A percentile compares a stretch with the other conserved stretches of the same genome.
Conservation (phyloP, 2,797 vertebrate genomes). For the Pseudochaenichthys georgianus region DNA sequence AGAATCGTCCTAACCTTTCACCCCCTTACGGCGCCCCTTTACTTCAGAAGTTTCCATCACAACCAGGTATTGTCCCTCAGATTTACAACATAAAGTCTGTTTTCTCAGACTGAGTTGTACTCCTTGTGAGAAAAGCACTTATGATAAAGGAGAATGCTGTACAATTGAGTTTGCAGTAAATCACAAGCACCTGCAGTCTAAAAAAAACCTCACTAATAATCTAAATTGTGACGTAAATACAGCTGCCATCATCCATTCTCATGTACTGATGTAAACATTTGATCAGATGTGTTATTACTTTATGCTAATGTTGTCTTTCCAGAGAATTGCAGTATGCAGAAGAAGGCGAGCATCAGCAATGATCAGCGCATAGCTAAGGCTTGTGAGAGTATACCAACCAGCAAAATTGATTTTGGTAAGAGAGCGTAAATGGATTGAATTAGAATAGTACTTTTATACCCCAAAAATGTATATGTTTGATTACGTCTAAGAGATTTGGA, state of each 20-base stretch:
- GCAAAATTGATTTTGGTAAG: conserved; percentile 77
- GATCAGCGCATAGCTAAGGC: conserved; percentile 47
- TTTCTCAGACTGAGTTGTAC: no score
- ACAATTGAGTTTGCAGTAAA: no score
- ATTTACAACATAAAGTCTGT: no score
- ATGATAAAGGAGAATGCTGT: no score
- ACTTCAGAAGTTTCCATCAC: no score
- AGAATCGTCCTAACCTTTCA: no score
- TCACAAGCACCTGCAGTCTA: no score
- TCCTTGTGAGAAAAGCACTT: no score
- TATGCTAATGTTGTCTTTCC: neutral
- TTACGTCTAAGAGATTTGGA: neutral
- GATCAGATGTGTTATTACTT: neutral
- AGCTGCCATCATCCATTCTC: neutral
- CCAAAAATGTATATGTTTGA: neutral
- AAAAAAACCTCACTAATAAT: neutral
- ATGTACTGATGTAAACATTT: neutral
- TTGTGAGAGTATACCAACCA: conserved; percentile 62
- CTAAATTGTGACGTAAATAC: neutral
- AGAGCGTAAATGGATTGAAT: neutral
- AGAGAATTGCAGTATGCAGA: conserved; percentile 81
- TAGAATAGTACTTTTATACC: neutral
- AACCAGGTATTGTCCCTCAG: no score
- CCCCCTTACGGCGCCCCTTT: no score
- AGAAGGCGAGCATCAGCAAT: conserved; percentile 52